phyloP scores from a whole-genome alignment of 1,140 invertebrate species.

The Saccostrea cuccullata region DNA sequence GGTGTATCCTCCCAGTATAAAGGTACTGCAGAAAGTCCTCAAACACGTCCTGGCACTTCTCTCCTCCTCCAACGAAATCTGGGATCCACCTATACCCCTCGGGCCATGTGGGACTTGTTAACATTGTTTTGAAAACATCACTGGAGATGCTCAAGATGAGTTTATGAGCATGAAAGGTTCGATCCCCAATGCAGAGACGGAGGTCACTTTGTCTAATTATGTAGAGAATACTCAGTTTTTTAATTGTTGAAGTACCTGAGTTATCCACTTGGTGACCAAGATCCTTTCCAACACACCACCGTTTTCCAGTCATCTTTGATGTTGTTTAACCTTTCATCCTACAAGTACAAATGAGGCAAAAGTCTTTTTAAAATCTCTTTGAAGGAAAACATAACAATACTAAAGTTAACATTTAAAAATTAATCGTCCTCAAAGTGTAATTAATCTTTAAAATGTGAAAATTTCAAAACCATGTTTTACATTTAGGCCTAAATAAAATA shows the following conservation, averaged over 20 bases:
- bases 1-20: slow-evolving; percentile 93
- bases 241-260: slow-evolving; percentile 60
- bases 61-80: slow-evolving; percentile 91
- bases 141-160: slow-evolving; percentile 95
- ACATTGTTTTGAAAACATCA: slow-evolving; percentile 97
- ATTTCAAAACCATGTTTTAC: no score
- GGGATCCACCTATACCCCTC: slow-evolving; percentile 92
- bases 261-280: slow-evolving; percentile 62
- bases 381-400: neutral
- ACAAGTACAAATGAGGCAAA: neutral
- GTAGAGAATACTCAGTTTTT: slow-evolving; percentile 59
- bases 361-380: no score
- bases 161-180: slow-evolving; percentile 91
- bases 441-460: neutral
- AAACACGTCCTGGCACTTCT: slow-evolving; percentile 90
- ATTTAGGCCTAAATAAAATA: no score
- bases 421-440: no score
- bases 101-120: slow-evolving; percentile 95
- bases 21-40: slow-evolving; percentile 94
- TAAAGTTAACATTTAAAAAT: no score
- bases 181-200: slow-evolving; percentile 87
- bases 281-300: neutral
- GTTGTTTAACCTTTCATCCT: neutral
- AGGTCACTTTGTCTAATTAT: slow-evolving; percentile 91
- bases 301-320: neutral